Conservation (phyloP, 2,888 invertebrate species). For the Eubasilissa splendida region DNA sequence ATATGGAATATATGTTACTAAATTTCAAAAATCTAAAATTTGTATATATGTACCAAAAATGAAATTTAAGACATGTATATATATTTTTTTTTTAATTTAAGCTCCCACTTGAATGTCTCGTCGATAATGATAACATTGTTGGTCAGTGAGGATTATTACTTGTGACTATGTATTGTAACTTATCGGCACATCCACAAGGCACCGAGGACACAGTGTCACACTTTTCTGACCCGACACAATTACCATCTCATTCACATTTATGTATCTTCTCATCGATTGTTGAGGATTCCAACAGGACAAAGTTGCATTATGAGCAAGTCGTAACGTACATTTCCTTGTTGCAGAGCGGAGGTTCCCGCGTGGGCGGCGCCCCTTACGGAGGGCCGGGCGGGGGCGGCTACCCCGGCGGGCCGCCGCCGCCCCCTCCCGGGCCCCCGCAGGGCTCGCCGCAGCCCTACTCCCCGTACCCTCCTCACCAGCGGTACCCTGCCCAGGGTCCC, state of each 20-base stretch:
- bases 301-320: neutral
- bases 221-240: too few species aligned
- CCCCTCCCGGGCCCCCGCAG: slow-evolving; percentile 64
- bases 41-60: too few species aligned
- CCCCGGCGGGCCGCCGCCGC: slow-evolving; percentile 58
- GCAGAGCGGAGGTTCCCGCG: slow-evolving; percentile 63
- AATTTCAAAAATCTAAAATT: too few species aligned
- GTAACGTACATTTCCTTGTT: slow-evolving; percentile 58
- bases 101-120: too few species aligned
- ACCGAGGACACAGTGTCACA: neutral
- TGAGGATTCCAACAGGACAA: neutral
- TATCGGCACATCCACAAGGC: neutral
- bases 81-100: too few species aligned
- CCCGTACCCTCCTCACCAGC: slow-evolving; percentile 75
- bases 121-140: too few species aligned
- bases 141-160: too few species aligned
- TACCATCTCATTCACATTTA: too few species aligned
- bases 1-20: too few species aligned
- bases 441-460: slow-evolving; percentile 63
- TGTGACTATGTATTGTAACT: too few species aligned
- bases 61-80: too few species aligned
- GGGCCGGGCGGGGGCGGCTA: slow-evolving; percentile 56
- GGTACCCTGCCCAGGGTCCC: slow-evolving; percentile 70
- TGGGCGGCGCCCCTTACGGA: slow-evolving; percentile 61
- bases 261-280: too few species aligned